These are phyloP conservation scores for Neoniphon sammara DNA, from an alignment of 2,797 vertebrate genomes.

Conservation along the genomic window DNA sequence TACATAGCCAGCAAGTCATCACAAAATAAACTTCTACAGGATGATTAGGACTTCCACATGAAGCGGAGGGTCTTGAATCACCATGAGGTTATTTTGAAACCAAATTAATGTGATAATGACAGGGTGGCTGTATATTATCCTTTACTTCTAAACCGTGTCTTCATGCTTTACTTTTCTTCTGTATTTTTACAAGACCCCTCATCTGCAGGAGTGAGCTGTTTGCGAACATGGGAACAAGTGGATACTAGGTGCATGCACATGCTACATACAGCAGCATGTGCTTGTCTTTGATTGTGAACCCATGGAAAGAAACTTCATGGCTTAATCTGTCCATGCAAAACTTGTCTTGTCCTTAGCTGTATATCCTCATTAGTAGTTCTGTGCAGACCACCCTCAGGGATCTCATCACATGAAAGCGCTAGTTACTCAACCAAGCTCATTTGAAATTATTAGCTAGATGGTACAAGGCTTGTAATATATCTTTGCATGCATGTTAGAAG, in stretches of 20 bases:
- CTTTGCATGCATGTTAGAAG: conserved; percentile 19
- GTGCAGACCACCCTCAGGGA: conserved; percentile 36
- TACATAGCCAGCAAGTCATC: too few relatives aligned
- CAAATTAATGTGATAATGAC: too few relatives aligned
- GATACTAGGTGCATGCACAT: background rate
- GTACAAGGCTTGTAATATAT: conserved; percentile 12
- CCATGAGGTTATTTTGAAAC: too few relatives aligned
- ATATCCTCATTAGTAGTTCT: conserved; percentile 47
- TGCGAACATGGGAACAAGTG: too few relatives aligned
- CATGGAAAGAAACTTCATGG: conserved; percentile 1
- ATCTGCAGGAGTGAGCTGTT: background rate
- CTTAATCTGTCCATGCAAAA: conserved; percentile 23
- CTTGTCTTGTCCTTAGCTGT: conserved; percentile 3
- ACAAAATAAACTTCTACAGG: too few relatives aligned
- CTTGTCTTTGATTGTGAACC: conserved; percentile 25
- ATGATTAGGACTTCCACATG: too few relatives aligned
- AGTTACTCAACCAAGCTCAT: conserved; percentile 37
- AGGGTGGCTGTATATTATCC: too few relatives aligned
- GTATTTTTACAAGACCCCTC: conserved; percentile 16
- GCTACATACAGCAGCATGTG: too few relatives aligned
- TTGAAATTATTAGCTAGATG: conserved; percentile 43
- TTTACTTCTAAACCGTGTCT: too few relatives aligned
- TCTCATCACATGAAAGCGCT: conserved; percentile 27
- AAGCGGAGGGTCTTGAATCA: too few relatives aligned
- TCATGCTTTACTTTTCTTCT: too few relatives aligned